Conservation (phyloP, 2,113 vertebrate species). For the Malurus elegans region DNA sequence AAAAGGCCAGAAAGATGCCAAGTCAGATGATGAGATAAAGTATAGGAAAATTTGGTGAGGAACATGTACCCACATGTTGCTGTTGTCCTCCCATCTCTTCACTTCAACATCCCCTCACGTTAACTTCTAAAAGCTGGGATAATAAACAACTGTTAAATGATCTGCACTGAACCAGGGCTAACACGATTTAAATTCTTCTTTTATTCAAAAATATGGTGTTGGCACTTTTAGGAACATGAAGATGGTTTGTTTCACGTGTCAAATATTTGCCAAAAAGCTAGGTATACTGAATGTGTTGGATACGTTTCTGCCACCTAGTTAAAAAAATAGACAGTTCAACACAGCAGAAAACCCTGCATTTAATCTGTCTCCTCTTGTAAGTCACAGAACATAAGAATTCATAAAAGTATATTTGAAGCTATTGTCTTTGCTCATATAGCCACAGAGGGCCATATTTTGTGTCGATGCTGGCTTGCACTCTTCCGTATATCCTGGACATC, state of each 20-base stretch:
- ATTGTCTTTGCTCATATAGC: background rate
- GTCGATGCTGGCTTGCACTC: no score
- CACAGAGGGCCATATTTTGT: background rate
- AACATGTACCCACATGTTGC: fast-evolving
- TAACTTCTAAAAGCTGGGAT: background rate
- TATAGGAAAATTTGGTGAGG: background rate
- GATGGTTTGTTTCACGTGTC: background rate
- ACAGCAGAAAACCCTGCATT: background rate
- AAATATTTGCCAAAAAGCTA: background rate
- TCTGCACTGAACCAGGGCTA: background rate
- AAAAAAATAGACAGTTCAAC: background rate
- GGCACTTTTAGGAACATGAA: background rate
- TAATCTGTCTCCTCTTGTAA: background rate
- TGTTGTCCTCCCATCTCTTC: background rate
- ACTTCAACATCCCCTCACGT: background rate
- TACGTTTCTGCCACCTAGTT: background rate
- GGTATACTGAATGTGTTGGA: background rate
- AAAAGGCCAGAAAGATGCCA: background rate
- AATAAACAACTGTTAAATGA: background rate
- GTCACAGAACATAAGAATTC: background rate
- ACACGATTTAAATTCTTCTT: background rate
- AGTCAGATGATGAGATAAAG: background rate
- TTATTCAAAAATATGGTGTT: background rate
- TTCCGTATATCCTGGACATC: background rate
- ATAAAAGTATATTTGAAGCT: background rate